These are phyloP conservation scores for Hydropsyche betteni DNA, from an alignment of 2,888 invertebrate species.

Conservation along the genomic window DNA sequence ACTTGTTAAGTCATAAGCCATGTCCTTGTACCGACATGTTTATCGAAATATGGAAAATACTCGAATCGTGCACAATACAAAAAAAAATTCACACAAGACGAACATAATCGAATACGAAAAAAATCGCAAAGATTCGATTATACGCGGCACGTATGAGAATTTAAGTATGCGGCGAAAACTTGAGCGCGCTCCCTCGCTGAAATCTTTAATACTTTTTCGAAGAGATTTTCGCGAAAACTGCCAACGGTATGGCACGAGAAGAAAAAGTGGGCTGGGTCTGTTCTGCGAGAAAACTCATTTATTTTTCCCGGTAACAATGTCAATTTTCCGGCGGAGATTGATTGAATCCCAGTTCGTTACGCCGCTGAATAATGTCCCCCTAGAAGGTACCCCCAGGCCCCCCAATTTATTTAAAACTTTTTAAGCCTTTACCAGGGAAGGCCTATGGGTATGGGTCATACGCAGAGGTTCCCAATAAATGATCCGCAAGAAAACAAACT, in stretches of 20 bases:
- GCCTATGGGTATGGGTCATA: not conserved
- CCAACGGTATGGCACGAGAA: not conserved
- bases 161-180: constrained; percentile 25
- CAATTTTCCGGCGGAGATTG: constrained; percentile 50
- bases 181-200: not conserved
- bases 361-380: constrained; percentile 46
- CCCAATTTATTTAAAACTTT: constrained; percentile 49
- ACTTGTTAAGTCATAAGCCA: no score
- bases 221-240: constrained; percentile 23
- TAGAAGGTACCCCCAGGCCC: not conserved
- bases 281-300: constrained; percentile 44
- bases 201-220: constrained; percentile 44
- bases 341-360: constrained; percentile 48
- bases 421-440: constrained; percentile 43
- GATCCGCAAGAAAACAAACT: no score
- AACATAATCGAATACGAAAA: no score
- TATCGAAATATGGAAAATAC: no score
- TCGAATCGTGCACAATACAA: no score
- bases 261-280: not conserved
- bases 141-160: not conserved
- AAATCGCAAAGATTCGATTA: not conserved
- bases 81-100: no score
- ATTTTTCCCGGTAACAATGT: constrained; percentile 47
- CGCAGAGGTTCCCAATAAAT: not conserved
- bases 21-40: no score